Percentiles rank a stretch among this genome's conserved stretches.
phyloP scores from a whole-genome alignment of 2,888 invertebrate genomes.

The Boloria selene region DNA sequence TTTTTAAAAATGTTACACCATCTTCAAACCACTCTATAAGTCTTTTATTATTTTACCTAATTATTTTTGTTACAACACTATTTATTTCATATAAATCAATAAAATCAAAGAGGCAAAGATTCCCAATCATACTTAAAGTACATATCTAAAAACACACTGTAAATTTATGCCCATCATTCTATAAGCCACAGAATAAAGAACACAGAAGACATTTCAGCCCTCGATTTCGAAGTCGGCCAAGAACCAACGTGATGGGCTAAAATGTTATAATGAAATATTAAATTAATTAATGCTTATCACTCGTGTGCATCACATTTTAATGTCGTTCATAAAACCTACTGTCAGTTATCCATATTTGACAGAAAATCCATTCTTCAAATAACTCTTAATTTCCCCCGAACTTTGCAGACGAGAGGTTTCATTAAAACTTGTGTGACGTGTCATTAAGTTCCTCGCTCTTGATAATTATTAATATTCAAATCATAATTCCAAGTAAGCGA shows the following conservation, averaged over 20 bases:
- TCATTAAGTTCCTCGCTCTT: slow-evolving; percentile 70
- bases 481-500: slow-evolving; percentile 65
- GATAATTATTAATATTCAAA: slow-evolving; percentile 79
- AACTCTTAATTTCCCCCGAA: slow-evolving; percentile 66
- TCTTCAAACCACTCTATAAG: too few relatives aligned
- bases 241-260: not conserved
- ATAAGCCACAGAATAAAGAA: too few relatives aligned
- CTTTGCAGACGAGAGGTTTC: slow-evolving; percentile 71
- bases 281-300: not conserved
- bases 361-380: slow-evolving; percentile 64
- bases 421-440: slow-evolving; percentile 80
- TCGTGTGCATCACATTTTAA: slow-evolving; percentile 1
- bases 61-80: too few relatives aligned
- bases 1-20: too few relatives aligned
- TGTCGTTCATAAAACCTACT: slow-evolving; percentile 8
- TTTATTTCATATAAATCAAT: too few relatives aligned
- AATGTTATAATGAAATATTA: not conserved
- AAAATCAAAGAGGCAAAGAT: too few relatives aligned
- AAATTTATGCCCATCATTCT: too few relatives aligned
- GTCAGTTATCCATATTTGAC: slow-evolving; percentile 34
- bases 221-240: not conserved
- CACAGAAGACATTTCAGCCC: too few relatives aligned
- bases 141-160: too few relatives aligned
- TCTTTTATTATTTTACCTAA: too few relatives aligned
- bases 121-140: too few relatives aligned